A percentile compares a stretch with the other conserved stretches of the same genome.
These are phyloP conservation scores for Melitaea cinxia DNA, from an alignment of 1,140 invertebrate genomes.

Conservation along the genomic window DNA sequence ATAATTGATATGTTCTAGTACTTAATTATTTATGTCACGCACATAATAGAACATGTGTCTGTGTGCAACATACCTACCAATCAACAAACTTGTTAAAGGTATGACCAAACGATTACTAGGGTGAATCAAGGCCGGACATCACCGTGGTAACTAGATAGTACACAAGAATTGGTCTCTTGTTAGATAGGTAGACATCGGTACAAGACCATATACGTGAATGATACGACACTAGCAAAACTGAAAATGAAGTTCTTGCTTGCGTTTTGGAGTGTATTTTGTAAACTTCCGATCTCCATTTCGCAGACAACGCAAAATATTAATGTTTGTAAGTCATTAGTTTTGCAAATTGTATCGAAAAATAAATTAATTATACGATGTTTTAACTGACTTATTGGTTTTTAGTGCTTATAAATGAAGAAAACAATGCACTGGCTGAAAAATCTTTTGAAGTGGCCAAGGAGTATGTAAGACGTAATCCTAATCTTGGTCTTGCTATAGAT, in stretches of 20 bases:
- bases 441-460: conserved; percentile 86
- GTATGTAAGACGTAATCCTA: conserved; percentile 86
- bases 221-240: conserved; percentile 4
- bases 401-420: conserved; percentile 89
- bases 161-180: conserved; percentile 41
- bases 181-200: conserved; percentile 8
- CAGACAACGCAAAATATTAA: conserved; percentile 84
- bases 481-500: conserved; percentile 85
- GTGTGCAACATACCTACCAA: too few relatives aligned
- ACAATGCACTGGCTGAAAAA: conserved; percentile 85
- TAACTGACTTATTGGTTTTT: conserved; percentile 27
- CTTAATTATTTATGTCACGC: too few relatives aligned
- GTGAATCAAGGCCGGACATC: conserved; percentile 67
- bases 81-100: conserved; percentile 16
- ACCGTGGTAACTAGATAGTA: conserved; percentile 66
- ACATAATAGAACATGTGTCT: too few relatives aligned
- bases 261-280: conserved; percentile 35
- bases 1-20: too few relatives aligned
- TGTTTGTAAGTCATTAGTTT: conserved; percentile 74
- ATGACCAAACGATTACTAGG: conserved; percentile 59
- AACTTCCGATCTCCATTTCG: conserved; percentile 45
- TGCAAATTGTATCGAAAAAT: not conserved
- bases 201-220: not conserved
- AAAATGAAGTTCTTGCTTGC: conserved; percentile 38
- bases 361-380: not conserved